Evolutionary conservation across 2,113 vertebrate genomes (phyloP).

Genomic region (Desmodus rotundus): DNA sequence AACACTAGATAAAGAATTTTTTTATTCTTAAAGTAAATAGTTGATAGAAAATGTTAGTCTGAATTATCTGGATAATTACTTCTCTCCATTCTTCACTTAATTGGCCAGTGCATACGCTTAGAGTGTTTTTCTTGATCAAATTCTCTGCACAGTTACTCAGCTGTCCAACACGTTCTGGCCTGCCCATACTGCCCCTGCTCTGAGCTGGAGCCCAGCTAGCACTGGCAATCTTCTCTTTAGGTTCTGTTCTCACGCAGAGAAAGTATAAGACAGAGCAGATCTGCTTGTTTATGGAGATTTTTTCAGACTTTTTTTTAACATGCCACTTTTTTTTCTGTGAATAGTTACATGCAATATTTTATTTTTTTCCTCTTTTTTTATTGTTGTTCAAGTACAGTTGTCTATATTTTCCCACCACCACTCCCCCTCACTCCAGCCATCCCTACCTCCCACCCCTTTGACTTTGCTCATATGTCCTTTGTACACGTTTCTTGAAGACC

Average conservation of each 20-base stretch:
- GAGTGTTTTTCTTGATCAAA: slow-evolving; percentile 14
- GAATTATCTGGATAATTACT: slow-evolving; percentile 34
- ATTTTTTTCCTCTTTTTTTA: no score
- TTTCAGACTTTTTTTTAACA: background rate
- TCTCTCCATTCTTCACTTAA: slow-evolving; percentile 42
- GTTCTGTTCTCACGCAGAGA: background rate
- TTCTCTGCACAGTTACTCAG: slow-evolving; percentile 32
- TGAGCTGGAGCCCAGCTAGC: background rate
- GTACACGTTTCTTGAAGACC: no score
- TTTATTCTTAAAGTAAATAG: background rate
- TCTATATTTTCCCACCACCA: no score
- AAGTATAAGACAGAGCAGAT: background rate
- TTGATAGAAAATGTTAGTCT: slow-evolving; percentile 34
- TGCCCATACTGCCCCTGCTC: background rate
- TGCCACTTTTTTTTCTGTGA: no score
- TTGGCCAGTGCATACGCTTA: slow-evolving; percentile 19
- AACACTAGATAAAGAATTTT: background rate
- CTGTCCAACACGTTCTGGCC: background rate
- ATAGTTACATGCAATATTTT: no score
- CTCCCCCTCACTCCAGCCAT: no score
- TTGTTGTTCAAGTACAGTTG: no score
- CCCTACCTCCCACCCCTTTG: no score
- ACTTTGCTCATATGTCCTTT: no score
- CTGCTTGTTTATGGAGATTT: background rate
- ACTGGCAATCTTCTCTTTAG: background rate